Evolutionary conservation across 2,113 vertebrate species (phyloP), one percentile per base, ranked within the genome.

Genomic region (Athene noctua): DNA sequence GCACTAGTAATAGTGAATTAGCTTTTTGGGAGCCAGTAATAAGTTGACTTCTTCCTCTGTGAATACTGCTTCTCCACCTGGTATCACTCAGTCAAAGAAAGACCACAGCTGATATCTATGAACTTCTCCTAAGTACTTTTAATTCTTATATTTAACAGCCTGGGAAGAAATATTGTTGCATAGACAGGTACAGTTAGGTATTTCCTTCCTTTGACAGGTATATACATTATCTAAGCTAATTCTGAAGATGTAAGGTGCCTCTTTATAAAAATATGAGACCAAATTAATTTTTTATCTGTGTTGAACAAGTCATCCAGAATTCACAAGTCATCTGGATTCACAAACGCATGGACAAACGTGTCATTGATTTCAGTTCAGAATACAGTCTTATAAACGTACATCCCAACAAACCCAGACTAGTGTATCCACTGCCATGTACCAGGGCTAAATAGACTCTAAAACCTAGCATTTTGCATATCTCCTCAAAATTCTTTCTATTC

Each of bases 291-390:
- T 80, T 6, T 34, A 10, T 84, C 25, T 67, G 30, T 47, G 23
- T 42, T 72, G 47, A 80, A 57, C 21, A 46, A 65, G 25, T 36
- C 12, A 40, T 6, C 17, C 22, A 62, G 57, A 61, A 32, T 38
- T 38, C 38, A 38, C 38, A 38, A 38, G 38, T 38, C 38, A 38
- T 38, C 8, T 44, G 47, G 4, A 34, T 67, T 80, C 36, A 57
- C 3, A 29, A 34, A 11, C 1, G 1, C 1, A 2, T 26, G 32
- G 27, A 57, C 21, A 75, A 40, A 61, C 19, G 2, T 27, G 22
- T 11, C 10, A 13, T 38, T 40, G 13, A 23, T 71, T 71, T 80
- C 10, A 9, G 26, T 55, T 61, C 52, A 75, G 67, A 89, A 32
- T 17, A 15, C 7, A 29, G 17, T 51, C 15, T 32, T 40, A 15